Base-by-base conservation (phyloP, 2,113 vertebrate genomes). In the Erythrolamprus reginae region DNA sequence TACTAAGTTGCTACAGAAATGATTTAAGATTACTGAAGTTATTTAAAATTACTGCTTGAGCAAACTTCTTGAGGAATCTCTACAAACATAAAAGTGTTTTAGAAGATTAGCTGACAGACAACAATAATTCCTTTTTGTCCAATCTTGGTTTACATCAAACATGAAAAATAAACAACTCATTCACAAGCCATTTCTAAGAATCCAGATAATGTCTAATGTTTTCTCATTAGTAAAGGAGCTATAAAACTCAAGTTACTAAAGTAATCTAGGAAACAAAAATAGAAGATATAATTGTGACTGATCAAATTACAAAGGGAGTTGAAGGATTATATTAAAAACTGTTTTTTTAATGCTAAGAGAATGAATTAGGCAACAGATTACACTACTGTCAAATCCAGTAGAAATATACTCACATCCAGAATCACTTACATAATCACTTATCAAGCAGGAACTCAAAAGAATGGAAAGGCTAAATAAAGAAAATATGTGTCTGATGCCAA, bases 401-500 rank as follows among this genome's bases (percentile, higher is more conserved):
- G 96, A 96, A 94, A 91, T 94, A n/a, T n/a, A n/a, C 86, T 90
- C 94, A 94, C 47, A 5, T n/a, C 28, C 53, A 56, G 3, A 53
- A 10, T 10, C 33, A 93, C 92, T 96, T 85, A 91, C 33, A 48
- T 1, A 87, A 10, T 94, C 92, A 92, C 70, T 93, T 84, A 91
- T 93, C 93, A 91, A 90, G 90, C 92, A 93, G 93, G 91, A 93
- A 95, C 93, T 89, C 86, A 90, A 93, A 92, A 94, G 90, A 93
- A 95, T 94, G 97, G 96, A 94, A 91, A 86, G 42, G 6, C 2
- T 95, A 96, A n/a, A n/a, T 97, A 96, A 97, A 97, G 97, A 45
- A 97, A 97, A 97, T 96, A 96, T 96, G 94, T 21, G 7, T 82
- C 45, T 94, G 92, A 86, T 97, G 97, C 97, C 97, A 97, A 96